phyloP scores from a whole-genome alignment of 2,113 vertebrate genomes.

The Catharus minimus region DNA sequence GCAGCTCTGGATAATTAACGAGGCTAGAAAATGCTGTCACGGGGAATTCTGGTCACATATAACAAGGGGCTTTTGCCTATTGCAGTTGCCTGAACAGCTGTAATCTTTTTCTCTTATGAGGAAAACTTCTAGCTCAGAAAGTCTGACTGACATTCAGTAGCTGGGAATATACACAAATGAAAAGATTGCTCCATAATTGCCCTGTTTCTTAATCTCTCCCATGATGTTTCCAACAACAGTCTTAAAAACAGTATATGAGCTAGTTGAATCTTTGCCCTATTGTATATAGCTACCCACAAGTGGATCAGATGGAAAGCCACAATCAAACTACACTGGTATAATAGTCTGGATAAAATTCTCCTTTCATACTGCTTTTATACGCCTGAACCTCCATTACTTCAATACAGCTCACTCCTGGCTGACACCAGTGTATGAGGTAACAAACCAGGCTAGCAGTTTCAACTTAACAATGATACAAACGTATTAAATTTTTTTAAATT shows the following conservation, averaged over 20 bases:
- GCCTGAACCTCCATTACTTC: not conserved
- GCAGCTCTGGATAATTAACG: not conserved
- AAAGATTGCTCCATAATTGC: not conserved
- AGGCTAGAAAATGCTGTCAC: not conserved
- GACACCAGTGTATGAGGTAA: not conserved
- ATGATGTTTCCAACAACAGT: accelerated
- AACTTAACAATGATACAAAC: not conserved
- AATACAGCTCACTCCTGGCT: not conserved
- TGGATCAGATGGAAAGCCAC: not conserved
- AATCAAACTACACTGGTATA: not conserved
- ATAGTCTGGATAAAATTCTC: not conserved
- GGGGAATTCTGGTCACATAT: not conserved
- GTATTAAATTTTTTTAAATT: not conserved
- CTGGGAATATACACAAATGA: not conserved
- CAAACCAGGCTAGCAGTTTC: not conserved
- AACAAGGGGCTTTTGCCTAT: not conserved
- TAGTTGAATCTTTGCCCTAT: not conserved
- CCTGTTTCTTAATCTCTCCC: not conserved
- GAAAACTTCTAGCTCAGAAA: not conserved
- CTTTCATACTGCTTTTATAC: not conserved
- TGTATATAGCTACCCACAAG: not conserved
- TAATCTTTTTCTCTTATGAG: not conserved
- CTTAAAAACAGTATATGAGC: not conserved
- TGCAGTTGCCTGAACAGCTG: not conserved
- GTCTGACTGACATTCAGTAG: not conserved